These are phyloP conservation scores for Aplocera efformata DNA, from an alignment of 2,888 invertebrate genomes.

Conservation along the genomic window DNA sequence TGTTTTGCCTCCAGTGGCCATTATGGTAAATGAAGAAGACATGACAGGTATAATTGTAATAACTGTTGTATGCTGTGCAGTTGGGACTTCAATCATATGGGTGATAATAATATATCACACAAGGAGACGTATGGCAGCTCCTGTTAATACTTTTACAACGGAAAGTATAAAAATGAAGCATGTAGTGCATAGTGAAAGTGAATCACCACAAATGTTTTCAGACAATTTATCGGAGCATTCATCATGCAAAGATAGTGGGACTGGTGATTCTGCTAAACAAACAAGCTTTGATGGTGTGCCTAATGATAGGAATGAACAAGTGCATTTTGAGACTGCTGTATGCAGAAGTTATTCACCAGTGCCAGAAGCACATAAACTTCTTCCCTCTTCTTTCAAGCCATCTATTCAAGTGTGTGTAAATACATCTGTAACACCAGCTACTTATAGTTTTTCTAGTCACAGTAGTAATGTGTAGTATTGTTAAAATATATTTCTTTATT, in stretches of 20 bases:
- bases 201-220: constrained; percentile 73
- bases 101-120: constrained; percentile 94
- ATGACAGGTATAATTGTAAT: constrained; percentile 94
- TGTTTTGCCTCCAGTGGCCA: constrained; percentile 82
- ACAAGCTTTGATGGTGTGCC: constrained; percentile 83
- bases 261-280: constrained; percentile 88
- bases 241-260: constrained; percentile 89
- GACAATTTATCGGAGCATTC: constrained; percentile 88
- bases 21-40: constrained; percentile 84
- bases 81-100: constrained; percentile 95
- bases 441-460: constrained; percentile 80
- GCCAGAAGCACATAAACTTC: constrained; percentile 74
- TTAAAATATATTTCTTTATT: constrained; percentile 41
- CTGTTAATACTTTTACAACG: constrained; percentile 68
- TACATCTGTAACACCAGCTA: constrained; percentile 76
- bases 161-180: constrained; percentile 75
- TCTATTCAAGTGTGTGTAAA: constrained; percentile 78
- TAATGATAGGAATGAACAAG: constrained; percentile 67
- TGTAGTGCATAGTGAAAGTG: constrained; percentile 75
- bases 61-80: constrained; percentile 93
- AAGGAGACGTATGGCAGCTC: constrained; percentile 82
- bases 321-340: constrained; percentile 69
- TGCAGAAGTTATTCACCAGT: constrained; percentile 72
- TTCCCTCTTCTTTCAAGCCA: constrained; percentile 75
- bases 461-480: constrained; percentile 69